These are phyloP conservation scores for Globodera rostochiensis DNA, from an alignment of 1,140 invertebrate species.

Conservation along the genomic window DNA sequence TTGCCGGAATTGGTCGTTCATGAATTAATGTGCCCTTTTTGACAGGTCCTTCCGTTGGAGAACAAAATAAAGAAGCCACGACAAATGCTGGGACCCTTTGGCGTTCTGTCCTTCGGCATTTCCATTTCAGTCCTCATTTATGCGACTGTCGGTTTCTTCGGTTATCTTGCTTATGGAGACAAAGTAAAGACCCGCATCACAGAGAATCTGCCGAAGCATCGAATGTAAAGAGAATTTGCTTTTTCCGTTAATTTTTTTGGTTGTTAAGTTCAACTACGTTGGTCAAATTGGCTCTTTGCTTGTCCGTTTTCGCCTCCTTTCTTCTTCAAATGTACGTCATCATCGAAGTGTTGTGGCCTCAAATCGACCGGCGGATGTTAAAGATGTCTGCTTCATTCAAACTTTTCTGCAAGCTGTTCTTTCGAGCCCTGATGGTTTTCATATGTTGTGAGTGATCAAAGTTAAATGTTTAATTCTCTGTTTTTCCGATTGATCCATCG, in stretches of 20 bases:
- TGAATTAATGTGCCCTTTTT: conserved; percentile 1
- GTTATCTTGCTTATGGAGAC: conserved; percentile 63
- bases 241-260: background rate
- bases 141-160: conserved; percentile 58
- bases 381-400: conserved; percentile 34
- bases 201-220: conserved; percentile 56
- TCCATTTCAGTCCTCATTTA: conserved; percentile 58
- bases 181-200: conserved; percentile 64
- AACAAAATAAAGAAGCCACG: conserved; percentile 53
- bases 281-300: conserved; percentile 67
- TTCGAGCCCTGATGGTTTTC: conserved; percentile 12
- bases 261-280: conserved; percentile 66
- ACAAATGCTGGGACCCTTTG: conserved; percentile 57
- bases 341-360: conserved; percentile 82
- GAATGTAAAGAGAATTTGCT: background rate
- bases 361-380: conserved; percentile 57
- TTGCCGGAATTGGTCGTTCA: background rate
- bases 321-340: conserved; percentile 89
- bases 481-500: background rate
- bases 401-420: background rate
- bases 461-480: background rate
- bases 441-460: conserved; percentile 11
- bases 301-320: conserved; percentile 69
- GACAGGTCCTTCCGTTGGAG: conserved; percentile 56
- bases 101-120: conserved; percentile 59